A percentile compares a stretch with the other conserved stretches of the same genome.
phyloP scores from a whole-genome alignment of 2,888 invertebrate species.

The Hirtodrosophila duncani region DNA sequence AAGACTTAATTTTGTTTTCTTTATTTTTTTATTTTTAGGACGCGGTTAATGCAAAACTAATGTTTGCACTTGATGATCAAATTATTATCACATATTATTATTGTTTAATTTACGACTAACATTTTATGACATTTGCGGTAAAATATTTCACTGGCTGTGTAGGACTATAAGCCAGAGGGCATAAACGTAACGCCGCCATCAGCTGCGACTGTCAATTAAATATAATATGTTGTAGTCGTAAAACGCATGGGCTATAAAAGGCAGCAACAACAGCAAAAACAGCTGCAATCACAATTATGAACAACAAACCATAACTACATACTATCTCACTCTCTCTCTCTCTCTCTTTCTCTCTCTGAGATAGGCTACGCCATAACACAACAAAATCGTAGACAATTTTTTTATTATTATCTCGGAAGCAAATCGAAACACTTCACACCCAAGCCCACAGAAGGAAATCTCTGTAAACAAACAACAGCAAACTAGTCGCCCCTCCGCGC shows the following conservation, averaged over 20 bases:
- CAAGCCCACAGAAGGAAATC: conserved; percentile 13
- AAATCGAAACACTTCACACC: conserved; percentile 40
- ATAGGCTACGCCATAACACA: conserved; percentile 25
- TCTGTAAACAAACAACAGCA: conserved; percentile 26
- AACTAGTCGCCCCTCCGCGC: conserved; percentile 5
- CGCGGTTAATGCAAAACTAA: no score
- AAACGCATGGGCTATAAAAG: conserved; percentile 44
- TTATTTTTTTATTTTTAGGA: no score
- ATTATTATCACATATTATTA: no score
- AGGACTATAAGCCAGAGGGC: not conserved
- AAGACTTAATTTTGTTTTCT: no score
- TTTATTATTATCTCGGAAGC: conserved; percentile 37
- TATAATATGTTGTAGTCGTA: conserved; percentile 53
- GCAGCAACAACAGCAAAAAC: conserved; percentile 12
- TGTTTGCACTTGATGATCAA: no score
- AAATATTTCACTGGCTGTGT: conserved; percentile 17
- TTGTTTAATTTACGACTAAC: no score
- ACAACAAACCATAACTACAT: conserved; percentile 17
- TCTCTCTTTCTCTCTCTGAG: no score
- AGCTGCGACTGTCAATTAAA: conserved; percentile 54
- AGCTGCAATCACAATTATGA: conserved; percentile 49
- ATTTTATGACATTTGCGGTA: conserved; percentile 5
- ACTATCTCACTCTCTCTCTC: conserved; percentile 16
- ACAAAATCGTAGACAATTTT: conserved; percentile 26
- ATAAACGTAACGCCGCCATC: conserved; percentile 20